A percentile compares a stretch with the other conserved stretches of the same genome.
These are phyloP conservation scores for Sebastes glaucus DNA, from an alignment of 2,797 vertebrate genomes.

Conservation along the genomic window DNA sequence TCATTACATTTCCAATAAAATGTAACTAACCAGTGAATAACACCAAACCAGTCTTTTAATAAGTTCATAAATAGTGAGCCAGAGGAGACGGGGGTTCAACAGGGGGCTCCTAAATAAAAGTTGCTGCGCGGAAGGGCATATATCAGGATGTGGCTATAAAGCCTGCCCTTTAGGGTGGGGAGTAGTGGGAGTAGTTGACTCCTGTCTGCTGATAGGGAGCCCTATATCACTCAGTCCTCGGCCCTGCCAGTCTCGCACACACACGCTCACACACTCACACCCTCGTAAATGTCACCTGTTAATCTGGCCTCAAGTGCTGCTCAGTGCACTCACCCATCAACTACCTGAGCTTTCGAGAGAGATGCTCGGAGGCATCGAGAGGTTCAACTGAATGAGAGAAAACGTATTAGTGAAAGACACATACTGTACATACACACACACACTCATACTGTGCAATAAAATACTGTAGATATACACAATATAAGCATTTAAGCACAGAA, in stretches of 20 bases:
- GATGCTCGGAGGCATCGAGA: slow-evolving; percentile 34
- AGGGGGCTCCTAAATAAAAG: slow-evolving; percentile 81
- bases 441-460: neutral
- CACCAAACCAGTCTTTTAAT: slow-evolving; percentile 76
- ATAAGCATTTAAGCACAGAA: neutral
- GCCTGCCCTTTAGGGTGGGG: slow-evolving; percentile 81
- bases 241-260: slow-evolving; percentile 73
- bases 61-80: slow-evolving; percentile 79
- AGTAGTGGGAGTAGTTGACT: slow-evolving; percentile 84
- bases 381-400: slow-evolving; percentile 1
- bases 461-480: neutral
- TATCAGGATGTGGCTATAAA: slow-evolving; percentile 83
- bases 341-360: slow-evolving; percentile 43
- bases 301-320: slow-evolving; percentile 82
- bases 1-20: slow-evolving; percentile 72
- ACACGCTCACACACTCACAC: slow-evolving; percentile 52
- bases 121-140: slow-evolving; percentile 72
- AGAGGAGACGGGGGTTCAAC: slow-evolving; percentile 65
- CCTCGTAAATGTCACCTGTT: slow-evolving; percentile 85
- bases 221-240: slow-evolving; percentile 82
- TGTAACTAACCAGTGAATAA: slow-evolving; percentile 74
- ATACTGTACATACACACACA: neutral
- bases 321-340: slow-evolving; percentile 70
- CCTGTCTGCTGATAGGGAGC: slow-evolving; percentile 81
- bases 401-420: neutral